Evolutionary conservation across 2,797 vertebrate genomes (phyloP).

Genomic region (Urosaurus nigricauda): DNA sequence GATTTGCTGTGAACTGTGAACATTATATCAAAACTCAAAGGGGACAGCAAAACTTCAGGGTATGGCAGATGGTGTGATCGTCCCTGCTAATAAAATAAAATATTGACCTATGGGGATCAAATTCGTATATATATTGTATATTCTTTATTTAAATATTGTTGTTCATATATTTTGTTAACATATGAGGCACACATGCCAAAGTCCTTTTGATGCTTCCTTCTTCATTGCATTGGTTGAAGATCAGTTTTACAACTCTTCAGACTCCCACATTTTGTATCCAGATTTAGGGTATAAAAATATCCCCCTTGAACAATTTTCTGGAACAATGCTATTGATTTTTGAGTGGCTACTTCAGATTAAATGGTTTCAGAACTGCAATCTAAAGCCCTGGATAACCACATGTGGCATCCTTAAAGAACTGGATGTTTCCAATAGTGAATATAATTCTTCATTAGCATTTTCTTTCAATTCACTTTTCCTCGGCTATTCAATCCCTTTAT

Average conservation of each 20-base stretch:
- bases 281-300: not conserved
- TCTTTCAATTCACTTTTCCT: constrained; percentile 46
- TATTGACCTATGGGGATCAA: no score
- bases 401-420: constrained; percentile 30
- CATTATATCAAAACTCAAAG: no score
- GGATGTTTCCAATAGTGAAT: constrained; percentile 15
- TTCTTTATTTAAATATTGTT: not conserved
- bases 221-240: not conserved
- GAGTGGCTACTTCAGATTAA: constrained; percentile 14
- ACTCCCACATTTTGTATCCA: not conserved
- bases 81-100: no score
- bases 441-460: constrained; percentile 45
- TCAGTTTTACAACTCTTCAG: not conserved
- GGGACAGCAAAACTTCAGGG: no score
- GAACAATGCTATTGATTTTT: constrained; percentile 23
- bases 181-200: not conserved
- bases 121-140: no score
- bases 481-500: constrained; percentile 48
- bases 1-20: no score
- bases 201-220: not conserved
- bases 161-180: not conserved
- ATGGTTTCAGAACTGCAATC: constrained; percentile 18
- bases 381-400: not conserved
- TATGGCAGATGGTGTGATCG: no score
- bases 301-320: not conserved